Base-by-base conservation (phyloP, 2,888 invertebrate species). In the Gandaritis pyraliata region DNA sequence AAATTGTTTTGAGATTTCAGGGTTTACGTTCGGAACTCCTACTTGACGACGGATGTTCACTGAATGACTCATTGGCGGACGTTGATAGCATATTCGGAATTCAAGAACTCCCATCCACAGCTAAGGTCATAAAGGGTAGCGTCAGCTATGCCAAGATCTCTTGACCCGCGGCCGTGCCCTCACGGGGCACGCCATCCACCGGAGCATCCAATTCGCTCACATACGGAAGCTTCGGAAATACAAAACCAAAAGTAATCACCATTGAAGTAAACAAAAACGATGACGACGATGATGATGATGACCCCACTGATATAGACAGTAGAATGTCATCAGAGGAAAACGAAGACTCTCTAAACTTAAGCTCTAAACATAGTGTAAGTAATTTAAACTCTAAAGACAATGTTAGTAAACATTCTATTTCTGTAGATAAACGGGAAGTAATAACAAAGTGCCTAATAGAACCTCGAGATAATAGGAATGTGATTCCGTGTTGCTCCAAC, bases 111-210 rank as follows among this genome's bases (percentile, higher is more conserved):
- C 76, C 77, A 65, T 83, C 88, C 16, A 87, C 79, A 72, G 73
- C 85, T 61, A 81, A 81, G 68, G 77, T 87, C 60, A 90, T 89
- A 90, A 88, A 87, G 82, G 85, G 83, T 68, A 85, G 65, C 66
- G 78, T 85, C 18, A 76, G 64, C 23, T 76, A 79, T 50, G 77
- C 71, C n/a, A 88, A 86, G 70, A 66, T 78, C 63, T 92, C 92
- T 73, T 92, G 92, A 92, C 92, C 86, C 69, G 89, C 85, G 85
- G 89, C 89, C 86, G 90, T 90, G 91, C 89, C 90, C 80, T n/a
- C 58, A 0, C 3, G 50, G 81, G 89, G 89, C 89, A 88, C 90
- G 68, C 72, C 71, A 43, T 72, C 70, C 56, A 67, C 73, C 58
- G 74, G 70, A 72, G 70, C 78, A 49, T 74, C 78, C 48, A 78